Conservation (phyloP, 1,140 invertebrate genomes). For the Pseudomyrmex dendroicus region DNA sequence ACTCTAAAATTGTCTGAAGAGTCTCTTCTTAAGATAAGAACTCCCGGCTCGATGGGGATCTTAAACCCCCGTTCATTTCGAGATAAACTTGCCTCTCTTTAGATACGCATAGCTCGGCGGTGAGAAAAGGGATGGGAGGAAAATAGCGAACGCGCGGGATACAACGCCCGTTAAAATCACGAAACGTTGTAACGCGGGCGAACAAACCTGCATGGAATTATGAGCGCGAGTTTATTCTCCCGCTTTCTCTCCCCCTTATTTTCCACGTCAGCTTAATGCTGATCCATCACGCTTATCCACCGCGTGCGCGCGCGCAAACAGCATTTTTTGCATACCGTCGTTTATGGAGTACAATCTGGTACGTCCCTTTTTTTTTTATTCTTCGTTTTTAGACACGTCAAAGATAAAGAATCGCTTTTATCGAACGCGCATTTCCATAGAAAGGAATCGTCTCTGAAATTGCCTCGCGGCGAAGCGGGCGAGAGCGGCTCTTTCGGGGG, state of each 20-base stretch:
- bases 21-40: conserved; percentile 49
- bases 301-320: neutral
- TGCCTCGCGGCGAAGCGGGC: neutral
- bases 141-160: conserved; percentile 32
- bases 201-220: conserved; percentile 56
- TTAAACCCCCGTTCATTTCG: conserved; percentile 54
- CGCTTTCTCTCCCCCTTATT: conserved; percentile 43
- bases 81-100: conserved; percentile 24
- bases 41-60: conserved; percentile 49
- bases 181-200: conserved; percentile 37
- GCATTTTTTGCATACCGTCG: conserved; percentile 28
- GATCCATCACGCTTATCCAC: conserved; percentile 45
- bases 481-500: neutral
- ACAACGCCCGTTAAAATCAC: conserved; percentile 59
- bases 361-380: neutral
- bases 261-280: conserved; percentile 36
- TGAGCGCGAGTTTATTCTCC: conserved; percentile 36
- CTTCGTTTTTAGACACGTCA: conserved; percentile 3
- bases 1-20: conserved; percentile 50
- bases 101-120: conserved; percentile 18
- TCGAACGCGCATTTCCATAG: conserved; percentile 15
- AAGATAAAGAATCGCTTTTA: conserved; percentile 16
- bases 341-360: neutral
- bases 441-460: neutral
- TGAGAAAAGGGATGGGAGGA: conserved; percentile 34